Conservation (phyloP, 2,113 vertebrate species). For the Leptodactylus fuscus region DNA sequence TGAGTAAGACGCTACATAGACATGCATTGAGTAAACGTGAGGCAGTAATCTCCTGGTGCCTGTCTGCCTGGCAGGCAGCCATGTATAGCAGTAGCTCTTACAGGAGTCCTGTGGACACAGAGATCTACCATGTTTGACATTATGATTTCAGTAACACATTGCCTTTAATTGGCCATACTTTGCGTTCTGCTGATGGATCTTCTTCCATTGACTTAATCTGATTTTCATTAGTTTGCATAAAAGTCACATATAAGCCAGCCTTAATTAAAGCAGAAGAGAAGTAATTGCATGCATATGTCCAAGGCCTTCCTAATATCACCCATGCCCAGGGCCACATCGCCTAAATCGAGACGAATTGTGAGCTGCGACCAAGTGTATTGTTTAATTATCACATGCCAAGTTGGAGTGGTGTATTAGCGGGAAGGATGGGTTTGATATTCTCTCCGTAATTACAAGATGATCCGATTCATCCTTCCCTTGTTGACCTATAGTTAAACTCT, state of each 20-base stretch:
- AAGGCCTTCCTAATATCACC: slow-evolving; percentile 47
- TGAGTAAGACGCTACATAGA: not conserved
- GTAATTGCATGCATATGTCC: slow-evolving; percentile 54
- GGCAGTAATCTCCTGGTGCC: not conserved
- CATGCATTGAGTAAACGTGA: not conserved
- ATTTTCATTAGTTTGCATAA: slow-evolving; percentile 55
- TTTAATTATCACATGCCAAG: slow-evolving; percentile 56
- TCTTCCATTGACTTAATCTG: slow-evolving; percentile 20
- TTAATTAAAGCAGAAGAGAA: slow-evolving; percentile 51
- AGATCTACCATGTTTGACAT: not conserved
- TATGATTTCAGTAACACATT: slow-evolving; percentile 18
- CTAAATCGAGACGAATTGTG: slow-evolving; percentile 55
- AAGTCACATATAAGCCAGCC: slow-evolving; percentile 37
- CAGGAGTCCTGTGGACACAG: not conserved
- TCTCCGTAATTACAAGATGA: slow-evolving; percentile 53
- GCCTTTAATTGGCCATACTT: not conserved
- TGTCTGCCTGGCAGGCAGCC: not conserved
- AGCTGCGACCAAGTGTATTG: slow-evolving; percentile 37
- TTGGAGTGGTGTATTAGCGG: slow-evolving; percentile 51
- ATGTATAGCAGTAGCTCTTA: not conserved
- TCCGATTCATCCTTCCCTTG: slow-evolving; percentile 38
- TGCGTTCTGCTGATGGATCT: slow-evolving; percentile 21
- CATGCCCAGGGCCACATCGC: slow-evolving; percentile 34
- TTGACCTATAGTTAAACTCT: slow-evolving; percentile 51
- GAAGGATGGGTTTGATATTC: slow-evolving; percentile 59